Percentiles rank a stretch among this genome's conserved stretches.
Evolutionary conservation across 2,888 invertebrate genomes (phyloP).

Genomic region (Conistra vaccinii): DNA sequence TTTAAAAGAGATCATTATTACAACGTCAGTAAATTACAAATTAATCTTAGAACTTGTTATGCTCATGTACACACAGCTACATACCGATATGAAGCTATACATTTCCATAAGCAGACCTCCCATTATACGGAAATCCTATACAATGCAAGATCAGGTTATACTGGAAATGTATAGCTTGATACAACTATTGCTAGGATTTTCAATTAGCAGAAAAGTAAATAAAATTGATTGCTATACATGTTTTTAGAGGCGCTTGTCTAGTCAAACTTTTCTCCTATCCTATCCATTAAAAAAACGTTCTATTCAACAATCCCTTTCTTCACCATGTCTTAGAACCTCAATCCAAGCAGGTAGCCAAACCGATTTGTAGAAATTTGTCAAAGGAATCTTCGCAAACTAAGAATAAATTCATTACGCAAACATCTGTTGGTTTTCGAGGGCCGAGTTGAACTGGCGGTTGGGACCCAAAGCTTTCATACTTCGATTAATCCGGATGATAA

Average conservation of each 20-base stretch:
- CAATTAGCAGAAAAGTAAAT: too few species aligned
- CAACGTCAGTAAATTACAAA: not conserved
- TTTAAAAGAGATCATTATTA: not conserved
- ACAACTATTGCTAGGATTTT: not conserved
- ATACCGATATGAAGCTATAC: too few species aligned
- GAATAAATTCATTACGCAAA: slow-evolving; percentile 71
- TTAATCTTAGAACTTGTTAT: not conserved
- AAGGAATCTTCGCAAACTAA: slow-evolving; percentile 53
- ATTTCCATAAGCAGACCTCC: too few species aligned
- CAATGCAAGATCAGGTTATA: too few species aligned
- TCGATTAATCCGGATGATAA: slow-evolving; percentile 87
- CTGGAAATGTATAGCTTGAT: too few species aligned
- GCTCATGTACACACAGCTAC: too few species aligned
- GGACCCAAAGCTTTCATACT: slow-evolving; percentile 81
- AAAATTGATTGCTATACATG: not conserved
- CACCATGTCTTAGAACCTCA: slow-evolving; percentile 23
- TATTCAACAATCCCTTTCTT: slow-evolving; percentile 6
- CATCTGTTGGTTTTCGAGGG: slow-evolving; percentile 78
- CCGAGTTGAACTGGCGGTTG: slow-evolving; percentile 78
- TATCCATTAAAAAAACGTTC: not conserved
- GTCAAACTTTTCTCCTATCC: not conserved
- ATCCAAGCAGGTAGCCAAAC: slow-evolving; percentile 54
- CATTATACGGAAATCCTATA: too few species aligned
- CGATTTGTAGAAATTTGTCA: slow-evolving; percentile 63
- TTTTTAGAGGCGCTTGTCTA: not conserved